Evolutionary conservation across 2,888 invertebrate genomes (phyloP).

Genomic region (Corbicula japonica): DNA sequence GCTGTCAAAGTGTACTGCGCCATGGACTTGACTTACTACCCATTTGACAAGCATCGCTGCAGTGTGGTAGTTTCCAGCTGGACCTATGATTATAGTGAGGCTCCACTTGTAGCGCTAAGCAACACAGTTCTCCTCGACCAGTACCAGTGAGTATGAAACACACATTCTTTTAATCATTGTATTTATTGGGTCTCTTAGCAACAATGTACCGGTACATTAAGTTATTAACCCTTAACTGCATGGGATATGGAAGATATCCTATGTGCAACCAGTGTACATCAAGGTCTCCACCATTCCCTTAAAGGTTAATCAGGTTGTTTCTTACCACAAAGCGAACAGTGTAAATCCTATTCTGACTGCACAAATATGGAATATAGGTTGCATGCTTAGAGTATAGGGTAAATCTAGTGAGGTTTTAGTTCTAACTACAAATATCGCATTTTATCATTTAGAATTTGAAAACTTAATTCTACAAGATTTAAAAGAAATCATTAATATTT

Average conservation of each 20-base stretch:
- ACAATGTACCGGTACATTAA: not conserved
- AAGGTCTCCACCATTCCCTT: not conserved
- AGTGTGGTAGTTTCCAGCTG: constrained; percentile 41
- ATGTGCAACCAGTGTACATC: not conserved
- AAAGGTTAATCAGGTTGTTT: not conserved
- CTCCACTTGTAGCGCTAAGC: not conserved
- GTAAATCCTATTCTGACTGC: not conserved
- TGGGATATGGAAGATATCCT: not conserved
- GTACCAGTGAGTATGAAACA: constrained; percentile 44
- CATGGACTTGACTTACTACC: constrained; percentile 52
- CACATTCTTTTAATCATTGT: not conserved
- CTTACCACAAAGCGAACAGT: not conserved
- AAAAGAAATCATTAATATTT: too few species aligned
- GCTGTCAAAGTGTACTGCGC: constrained; percentile 43
- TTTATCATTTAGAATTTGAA: too few species aligned
- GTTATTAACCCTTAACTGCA: not conserved
- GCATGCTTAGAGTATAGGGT: too few species aligned
- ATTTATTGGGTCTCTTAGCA: not conserved
- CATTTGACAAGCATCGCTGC: constrained; percentile 63
- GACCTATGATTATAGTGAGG: constrained; percentile 40
- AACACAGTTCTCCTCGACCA: constrained; percentile 26
- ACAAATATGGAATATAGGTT: too few species aligned
- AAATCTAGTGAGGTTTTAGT: too few species aligned
- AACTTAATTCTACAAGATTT: too few species aligned
- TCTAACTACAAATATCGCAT: too few species aligned